Evolutionary conservation across 2,888 invertebrate species (phyloP).

Genomic region (Hydrotaea cyrtoneurina): DNA sequence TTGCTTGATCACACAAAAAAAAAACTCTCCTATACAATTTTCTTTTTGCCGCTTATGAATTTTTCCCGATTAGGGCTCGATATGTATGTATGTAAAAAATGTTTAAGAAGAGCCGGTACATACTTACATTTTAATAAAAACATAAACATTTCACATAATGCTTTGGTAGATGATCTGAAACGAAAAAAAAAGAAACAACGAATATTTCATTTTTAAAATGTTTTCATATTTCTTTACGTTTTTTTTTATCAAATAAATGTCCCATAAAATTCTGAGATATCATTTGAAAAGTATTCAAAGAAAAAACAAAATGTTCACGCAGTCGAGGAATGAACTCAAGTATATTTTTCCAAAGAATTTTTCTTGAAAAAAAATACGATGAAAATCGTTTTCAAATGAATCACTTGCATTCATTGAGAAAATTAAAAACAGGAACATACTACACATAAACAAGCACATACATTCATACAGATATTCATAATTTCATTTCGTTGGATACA

Average conservation of each 20-base stretch:
- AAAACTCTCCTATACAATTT: too few relatives aligned
- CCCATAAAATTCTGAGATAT: conserved; percentile 9
- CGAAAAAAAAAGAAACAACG: conserved; percentile 1
- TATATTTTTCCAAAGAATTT: conserved; percentile 60
- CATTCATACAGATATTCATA: neutral
- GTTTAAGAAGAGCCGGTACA: too few relatives aligned
- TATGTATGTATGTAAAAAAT: too few relatives aligned
- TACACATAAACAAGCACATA: neutral
- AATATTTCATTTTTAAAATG: conserved; percentile 9
- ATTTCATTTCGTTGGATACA: neutral
- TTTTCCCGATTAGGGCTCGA: too few relatives aligned
- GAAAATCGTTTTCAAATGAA: conserved; percentile 53
- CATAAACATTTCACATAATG: conserved; percentile 37
- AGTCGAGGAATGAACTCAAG: conserved; percentile 55
- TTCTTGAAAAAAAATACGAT: conserved; percentile 35
- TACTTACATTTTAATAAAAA: conserved; percentile 43
- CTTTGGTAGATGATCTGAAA: conserved; percentile 52
- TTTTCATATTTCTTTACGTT: neutral
- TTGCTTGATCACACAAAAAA: too few relatives aligned
- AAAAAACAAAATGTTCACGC: conserved; percentile 54
- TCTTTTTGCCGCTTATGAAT: too few relatives aligned
- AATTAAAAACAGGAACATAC: conserved; percentile 38
- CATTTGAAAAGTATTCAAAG: neutral
- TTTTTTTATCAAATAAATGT: conserved; percentile 22
- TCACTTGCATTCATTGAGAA: conserved; percentile 62